Percentiles rank a stretch among this genome's conserved stretches.
Evolutionary conservation across 2,797 vertebrate genomes (phyloP).

Genomic region (Hyperoplus lanceolatus): DNA sequence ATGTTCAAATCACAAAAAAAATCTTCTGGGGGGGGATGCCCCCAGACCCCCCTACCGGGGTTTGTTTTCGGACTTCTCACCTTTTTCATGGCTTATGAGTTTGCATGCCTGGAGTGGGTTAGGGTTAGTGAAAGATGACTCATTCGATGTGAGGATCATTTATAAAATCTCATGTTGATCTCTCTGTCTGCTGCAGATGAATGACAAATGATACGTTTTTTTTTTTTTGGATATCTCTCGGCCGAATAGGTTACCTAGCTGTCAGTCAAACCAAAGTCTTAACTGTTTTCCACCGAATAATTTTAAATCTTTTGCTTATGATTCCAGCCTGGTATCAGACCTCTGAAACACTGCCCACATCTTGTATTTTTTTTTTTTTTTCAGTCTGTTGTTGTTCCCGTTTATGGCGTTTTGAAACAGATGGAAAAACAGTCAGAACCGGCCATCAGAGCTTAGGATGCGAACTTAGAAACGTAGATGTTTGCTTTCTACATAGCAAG

Average conservation of each 20-base stretch:
- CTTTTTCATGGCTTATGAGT: no score
- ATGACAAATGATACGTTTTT: slow-evolving; percentile 1
- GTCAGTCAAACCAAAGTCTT: not conserved
- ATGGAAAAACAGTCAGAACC: not conserved
- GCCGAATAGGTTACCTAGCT: not conserved
- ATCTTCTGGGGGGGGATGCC: no score
- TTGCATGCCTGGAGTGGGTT: no score
- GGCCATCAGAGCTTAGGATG: not conserved
- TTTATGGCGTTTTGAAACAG: not conserved
- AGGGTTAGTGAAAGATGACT: slow-evolving; percentile 25
- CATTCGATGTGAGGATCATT: slow-evolving; percentile 7
- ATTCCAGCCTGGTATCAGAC: no score
- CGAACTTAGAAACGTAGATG: not conserved
- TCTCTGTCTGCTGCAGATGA: slow-evolving; percentile 12
- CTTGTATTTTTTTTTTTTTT: no score
- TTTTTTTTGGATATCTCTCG: not conserved
- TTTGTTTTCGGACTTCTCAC: no score
- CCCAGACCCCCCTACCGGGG: no score
- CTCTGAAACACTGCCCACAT: no score
- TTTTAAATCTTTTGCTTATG: not conserved
- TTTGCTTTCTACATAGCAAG: not conserved
- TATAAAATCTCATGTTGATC: slow-evolving; percentile 17
- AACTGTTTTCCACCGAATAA: not conserved
- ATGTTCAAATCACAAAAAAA: no score
- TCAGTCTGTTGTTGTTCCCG: not conserved